Evolutionary conservation across 2,797 vertebrate genomes (phyloP).

Genomic region (Pantherophis alleghaniensis): DNA sequence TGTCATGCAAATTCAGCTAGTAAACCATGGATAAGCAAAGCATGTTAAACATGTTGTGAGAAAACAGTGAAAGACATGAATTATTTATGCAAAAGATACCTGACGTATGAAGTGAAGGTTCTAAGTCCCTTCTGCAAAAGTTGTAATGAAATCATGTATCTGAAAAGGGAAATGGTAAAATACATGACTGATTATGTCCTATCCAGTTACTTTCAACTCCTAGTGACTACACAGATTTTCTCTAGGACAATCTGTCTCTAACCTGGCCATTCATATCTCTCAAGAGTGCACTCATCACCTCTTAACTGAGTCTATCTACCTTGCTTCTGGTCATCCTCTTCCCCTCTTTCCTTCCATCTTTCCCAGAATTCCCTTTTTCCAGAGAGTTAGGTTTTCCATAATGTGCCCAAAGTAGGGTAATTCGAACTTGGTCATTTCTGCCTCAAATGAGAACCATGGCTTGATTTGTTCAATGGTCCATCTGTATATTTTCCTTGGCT

Average conservation of each 20-base stretch:
- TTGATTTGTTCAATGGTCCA: no score
- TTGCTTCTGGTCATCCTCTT: neutral
- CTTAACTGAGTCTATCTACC: neutral
- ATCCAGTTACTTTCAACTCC: neutral
- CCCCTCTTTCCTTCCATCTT: neutral
- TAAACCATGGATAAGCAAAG: neutral
- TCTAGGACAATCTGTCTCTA: neutral
- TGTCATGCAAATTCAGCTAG: neutral
- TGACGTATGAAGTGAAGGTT: neutral
- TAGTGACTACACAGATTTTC: neutral
- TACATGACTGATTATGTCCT: neutral
- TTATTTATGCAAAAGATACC: neutral
- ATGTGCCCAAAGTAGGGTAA: neutral
- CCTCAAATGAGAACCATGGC: no score
- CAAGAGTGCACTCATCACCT: neutral
- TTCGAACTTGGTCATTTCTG: no score
- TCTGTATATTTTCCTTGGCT: no score
- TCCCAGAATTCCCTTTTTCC: neutral
- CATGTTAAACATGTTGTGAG: neutral
- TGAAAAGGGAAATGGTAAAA: neutral
- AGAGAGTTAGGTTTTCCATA: neutral
- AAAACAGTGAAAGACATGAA: neutral
- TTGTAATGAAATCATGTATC: neutral
- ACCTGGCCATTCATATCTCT: neutral
- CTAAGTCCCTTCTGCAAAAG: neutral